These are phyloP conservation scores for Hymenopus coronatus DNA, from an alignment of 2,888 invertebrate species.

Conservation along the genomic window DNA sequence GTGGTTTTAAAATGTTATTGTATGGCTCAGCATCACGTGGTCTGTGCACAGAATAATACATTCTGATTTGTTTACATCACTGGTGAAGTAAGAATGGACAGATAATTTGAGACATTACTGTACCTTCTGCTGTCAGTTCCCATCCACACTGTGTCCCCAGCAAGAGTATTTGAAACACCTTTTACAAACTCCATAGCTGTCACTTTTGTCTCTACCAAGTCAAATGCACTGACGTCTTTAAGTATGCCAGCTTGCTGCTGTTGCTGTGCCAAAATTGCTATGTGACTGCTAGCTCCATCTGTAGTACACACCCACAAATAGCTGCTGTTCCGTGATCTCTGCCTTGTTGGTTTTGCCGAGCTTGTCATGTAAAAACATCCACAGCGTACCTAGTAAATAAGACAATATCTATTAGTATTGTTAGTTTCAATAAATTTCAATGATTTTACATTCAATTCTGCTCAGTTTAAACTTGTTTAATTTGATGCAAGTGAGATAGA, in stretches of 20 bases:
- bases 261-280: conserved; percentile 73
- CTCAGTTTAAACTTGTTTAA: too few relatives aligned
- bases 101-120: too few relatives aligned
- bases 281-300: conserved; percentile 60
- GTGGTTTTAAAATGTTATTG: too few relatives aligned
- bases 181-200: conserved; percentile 83
- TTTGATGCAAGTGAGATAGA: too few relatives aligned
- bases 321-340: conserved; percentile 69
- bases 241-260: conserved; percentile 69
- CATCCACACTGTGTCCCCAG: conserved; percentile 83
- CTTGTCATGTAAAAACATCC: conserved; percentile 80
- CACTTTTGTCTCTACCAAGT: conserved; percentile 76
- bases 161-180: conserved; percentile 48
- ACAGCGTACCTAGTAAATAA: conserved; percentile 69
- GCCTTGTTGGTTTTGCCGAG: conserved; percentile 45
- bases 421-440: too few relatives aligned
- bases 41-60: too few relatives aligned
- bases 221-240: conserved; percentile 73
- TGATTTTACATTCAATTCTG: too few relatives aligned
- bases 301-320: conserved; percentile 89
- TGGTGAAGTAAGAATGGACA: too few relatives aligned
- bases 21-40: too few relatives aligned
- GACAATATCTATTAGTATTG: too few relatives aligned
- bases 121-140: conserved; percentile 77
- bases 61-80: too few relatives aligned